Base-by-base conservation (phyloP, 1,140 invertebrate species). In the Drosophila ambigua region DNA sequence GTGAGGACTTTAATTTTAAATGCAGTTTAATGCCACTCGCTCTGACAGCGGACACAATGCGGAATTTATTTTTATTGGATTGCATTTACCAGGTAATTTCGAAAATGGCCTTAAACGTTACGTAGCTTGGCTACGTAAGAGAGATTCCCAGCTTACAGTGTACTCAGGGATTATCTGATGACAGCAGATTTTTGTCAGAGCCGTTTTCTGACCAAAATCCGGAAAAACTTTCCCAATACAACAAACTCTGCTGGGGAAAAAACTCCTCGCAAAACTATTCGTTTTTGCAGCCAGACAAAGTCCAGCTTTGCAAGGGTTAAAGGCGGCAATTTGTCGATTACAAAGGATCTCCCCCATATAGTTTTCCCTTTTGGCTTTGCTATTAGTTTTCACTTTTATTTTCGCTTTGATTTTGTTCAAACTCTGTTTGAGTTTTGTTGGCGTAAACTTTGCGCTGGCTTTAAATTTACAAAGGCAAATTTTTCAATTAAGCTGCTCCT, bases 1-100 rank as follows among this genome's bases (percentile, higher is more conserved):
- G 55, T 51, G n/a, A 52, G 39, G 46, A n/a, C 9, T 64, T 80
- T 65, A 20, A 65, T 55, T 57, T 81, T 78, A 68, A 85, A 87
- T 82, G 74, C 73, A 62, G 68, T 85, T 85, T 87, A 82, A 85
- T 81, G 78, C 55, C 82, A 72, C 74, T 87, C 75, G 65, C 78
- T 66, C 78, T 71, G 77, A 78, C 74, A 65, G 61, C 45, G 35
- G 35, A 53, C 72, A 76, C 67, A 67, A 71, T 55, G 54, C 8
- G 23, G 46, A 66, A 60, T 74, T 85, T 74, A 80, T 71, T 64
- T 68, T 71, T 54, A 78, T 78, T 75, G 63, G 74, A 74, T 74
- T 68, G 28, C 55, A 24, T 57, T 43, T 26, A 50, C 11, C 31
- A 39, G 52, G 52, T 49, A 69, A 69, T 58, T 71, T 31, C 13